Evolutionary conservation across 2,797 vertebrate species (phyloP), one percentile per base, ranked within the genome.

Genomic region (Columba guinea): DNA sequence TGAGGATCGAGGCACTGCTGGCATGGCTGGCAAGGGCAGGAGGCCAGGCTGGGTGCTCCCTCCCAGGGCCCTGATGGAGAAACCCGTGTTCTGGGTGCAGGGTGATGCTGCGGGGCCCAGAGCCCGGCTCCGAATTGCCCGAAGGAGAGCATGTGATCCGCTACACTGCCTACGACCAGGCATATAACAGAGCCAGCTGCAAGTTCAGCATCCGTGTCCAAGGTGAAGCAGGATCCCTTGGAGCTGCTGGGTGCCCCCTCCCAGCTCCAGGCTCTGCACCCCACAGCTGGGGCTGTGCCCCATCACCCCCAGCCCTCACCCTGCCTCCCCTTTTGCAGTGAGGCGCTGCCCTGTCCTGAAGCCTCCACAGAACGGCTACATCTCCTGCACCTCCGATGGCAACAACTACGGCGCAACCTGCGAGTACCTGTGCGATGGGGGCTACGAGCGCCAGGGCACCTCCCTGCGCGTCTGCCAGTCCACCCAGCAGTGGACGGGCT

Each of bases 141-240:
- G 99, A 99, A 94, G 99, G 99, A 75, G 97, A 97, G 7, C 98
- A 98, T 22, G 82, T 99, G 16, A 98, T 99, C 94, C 98, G 98
- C 81, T 99, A 99, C 95, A 99, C 98, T 14, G 99, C 98, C 65
- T 98, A 99, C 1, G 99, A 99, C 95, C 98, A 98, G 94, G 99
- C 99, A 2, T 98, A 98, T 94, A 99, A 99, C 97, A 97, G 98
- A 86, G 99, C 99, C 7, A 98, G 98, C 97, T 99, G 99, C 99
- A 99, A 99, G 97, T 99, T 99, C 94, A 98, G 98, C 19, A 88
- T 99, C 74, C 98, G 98, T 26, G 97, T 99, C 74, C 98, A 99
- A 97, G 99, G 99, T 99, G 97, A 97, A 96, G 41, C 0, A 4
- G 20, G 46, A 8, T 48, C 23, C 52, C 16, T 6, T 0, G 9